Evolutionary conservation across 2,113 vertebrate species (phyloP).

Genomic region (Lota lota): DNA sequence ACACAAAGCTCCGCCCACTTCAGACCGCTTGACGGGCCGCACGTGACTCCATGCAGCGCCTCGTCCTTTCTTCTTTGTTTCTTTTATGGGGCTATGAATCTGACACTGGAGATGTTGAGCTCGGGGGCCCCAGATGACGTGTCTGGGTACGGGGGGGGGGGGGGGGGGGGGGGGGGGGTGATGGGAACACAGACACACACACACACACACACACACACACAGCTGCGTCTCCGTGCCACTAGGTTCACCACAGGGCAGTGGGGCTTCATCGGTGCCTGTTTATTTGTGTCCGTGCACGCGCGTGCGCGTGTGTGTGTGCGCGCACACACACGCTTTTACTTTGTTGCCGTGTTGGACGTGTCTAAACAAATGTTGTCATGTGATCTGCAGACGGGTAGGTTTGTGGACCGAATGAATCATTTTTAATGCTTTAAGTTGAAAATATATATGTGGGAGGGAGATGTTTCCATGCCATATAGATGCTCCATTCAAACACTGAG

Average conservation of each 20-base stretch:
- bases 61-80: slow-evolving; percentile 45
- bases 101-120: too few species aligned
- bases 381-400: slow-evolving; percentile 6
- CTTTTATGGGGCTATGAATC: slow-evolving; percentile 25
- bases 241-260: slow-evolving; percentile 44
- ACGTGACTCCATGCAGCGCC: slow-evolving; percentile 42
- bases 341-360: slow-evolving; percentile 62
- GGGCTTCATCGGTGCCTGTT: slow-evolving; percentile 33
- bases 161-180: slow-evolving; percentile 36
- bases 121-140: slow-evolving; percentile 38
- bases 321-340: slow-evolving; percentile 20
- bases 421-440: background rate
- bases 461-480: slow-evolving; percentile 1
- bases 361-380: slow-evolving; percentile 52
- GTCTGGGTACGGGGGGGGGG: too few species aligned
- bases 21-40: slow-evolving; percentile 31
- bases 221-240: slow-evolving; percentile 53
- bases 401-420: slow-evolving; percentile 13
- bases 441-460: background rate
- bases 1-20: too few species aligned
- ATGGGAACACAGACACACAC: too few species aligned
- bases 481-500: background rate
- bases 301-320: too few species aligned
- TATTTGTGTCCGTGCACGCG: slow-evolving; percentile 39
- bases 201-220: slow-evolving; percentile 1